Conservation (phyloP, 2,797 vertebrate genomes). For the Sebastes steindachneri region DNA sequence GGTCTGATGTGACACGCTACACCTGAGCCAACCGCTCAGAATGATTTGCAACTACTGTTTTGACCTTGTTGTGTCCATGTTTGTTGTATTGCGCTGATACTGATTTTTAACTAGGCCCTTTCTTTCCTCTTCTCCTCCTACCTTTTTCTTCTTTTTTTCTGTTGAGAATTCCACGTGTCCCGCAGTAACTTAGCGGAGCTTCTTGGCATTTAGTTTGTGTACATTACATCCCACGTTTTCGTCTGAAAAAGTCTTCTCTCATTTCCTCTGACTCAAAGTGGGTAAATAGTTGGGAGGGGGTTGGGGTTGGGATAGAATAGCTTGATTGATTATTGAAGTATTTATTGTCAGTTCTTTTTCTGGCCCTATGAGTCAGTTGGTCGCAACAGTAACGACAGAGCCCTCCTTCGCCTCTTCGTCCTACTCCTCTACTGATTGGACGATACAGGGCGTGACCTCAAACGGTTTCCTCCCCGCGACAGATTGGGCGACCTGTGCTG, state of each 20-base stretch:
- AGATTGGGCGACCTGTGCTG: constrained; percentile 56
- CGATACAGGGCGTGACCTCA: constrained; percentile 89
- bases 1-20: fast-evolving
- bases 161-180: constrained; percentile 21
- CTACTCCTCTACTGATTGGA: constrained; percentile 90
- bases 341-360: constrained; percentile 42
- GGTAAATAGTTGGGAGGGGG: constrained; percentile 56
- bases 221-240: constrained; percentile 45
- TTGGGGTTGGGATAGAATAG: constrained; percentile 67
- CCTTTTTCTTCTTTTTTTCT: neutral
- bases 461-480: constrained; percentile 83
- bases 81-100: constrained; percentile 71
- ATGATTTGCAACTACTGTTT: constrained; percentile 36
- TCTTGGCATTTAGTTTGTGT: constrained; percentile 40
- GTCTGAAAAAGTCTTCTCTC: constrained; percentile 17
- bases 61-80: constrained; percentile 49
- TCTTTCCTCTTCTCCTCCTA: neutral
- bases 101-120: constrained; percentile 30
- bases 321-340: constrained; percentile 77
- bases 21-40: constrained; percentile 11
- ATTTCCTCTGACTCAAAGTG: constrained; percentile 34
- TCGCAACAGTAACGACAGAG: constrained; percentile 67
- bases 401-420: constrained; percentile 82
- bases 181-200: neutral
- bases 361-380: constrained; percentile 68